Evolutionary conservation across 2,113 vertebrate genomes (phyloP), one percentile per base, ranked within the genome.

Genomic region (Epinephelus fuscoguttatus): DNA sequence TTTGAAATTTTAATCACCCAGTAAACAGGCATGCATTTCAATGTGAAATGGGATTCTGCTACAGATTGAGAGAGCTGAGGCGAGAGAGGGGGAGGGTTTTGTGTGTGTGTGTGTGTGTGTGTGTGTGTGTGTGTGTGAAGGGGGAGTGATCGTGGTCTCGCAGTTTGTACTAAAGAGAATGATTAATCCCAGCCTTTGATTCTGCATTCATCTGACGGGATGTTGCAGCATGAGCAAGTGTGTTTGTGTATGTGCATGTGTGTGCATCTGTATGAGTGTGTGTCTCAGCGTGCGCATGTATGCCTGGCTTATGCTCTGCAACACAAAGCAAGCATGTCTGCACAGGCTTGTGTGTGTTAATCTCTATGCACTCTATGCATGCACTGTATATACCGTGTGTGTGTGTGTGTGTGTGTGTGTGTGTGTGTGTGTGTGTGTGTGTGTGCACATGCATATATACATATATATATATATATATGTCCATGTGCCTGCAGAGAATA

Each of bases 121-220:
- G 53, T 30, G 70, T 23, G 76, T 4, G 69, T 18, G 64, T 3
- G 17, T 12, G 63, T 17, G 27, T 15, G 45, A n/a, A n/a, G n/a
- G 63, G 1, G 49, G 62, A 14, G 74, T 25, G 88, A 88, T 75
- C 59, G 40, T 92, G 84, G 78, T 84, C 80, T 89, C n/a, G 18
- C 82, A 91, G 82, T 92, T 92, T 90, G 78, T 88, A 74, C 82
- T 83, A 89, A 91, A 92, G 84, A 92, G 90, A 92, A 92, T 93
- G 88, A 91, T 88, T 92, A 89, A 92, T 93, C 90, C 84, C 52
- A 71, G 84, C 74, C 89, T 92, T 93, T 93, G 90, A 93, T 91
- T 91, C 85, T 77, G 82, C 82, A 86, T 88, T 91, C 85, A 90
- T 92, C 73, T 70, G 67, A 88, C 9, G 68, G 83, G 84, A 88